Base-by-base conservation (phyloP, 30 jellyfish, hydroid and myxozoan genomes). In the Hydractinia echinata region DNA sequence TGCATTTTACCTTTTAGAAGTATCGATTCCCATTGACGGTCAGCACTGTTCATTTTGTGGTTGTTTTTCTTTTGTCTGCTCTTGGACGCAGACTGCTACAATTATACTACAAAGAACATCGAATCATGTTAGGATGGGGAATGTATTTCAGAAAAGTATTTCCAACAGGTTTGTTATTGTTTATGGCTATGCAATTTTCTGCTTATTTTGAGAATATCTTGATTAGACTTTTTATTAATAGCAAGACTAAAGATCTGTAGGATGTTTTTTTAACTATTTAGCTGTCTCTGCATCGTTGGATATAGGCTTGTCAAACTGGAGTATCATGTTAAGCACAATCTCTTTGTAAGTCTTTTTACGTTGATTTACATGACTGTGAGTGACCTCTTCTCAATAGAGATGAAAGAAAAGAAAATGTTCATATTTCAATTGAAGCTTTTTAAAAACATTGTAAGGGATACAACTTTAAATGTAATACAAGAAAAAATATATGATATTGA, bases 281-380 rank as follows among this genome's bases (percentile, higher is more conserved):
- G 98, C 98, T 4, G 76, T 87, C 6, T 89, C 96, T 82, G 94
- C 95, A 51, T 92, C 98, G 4, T 77, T 92, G 55, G 98, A 92
- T 69, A 92, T 92, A 66, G 98, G 98, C 14, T 72, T 92, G 11
- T 92, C 98, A 61, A 92, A 92, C 77, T 92, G 98, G 98, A 92
- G 98, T 60, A 87, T 92, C 64, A 92, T 92, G 98, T 77, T 92
- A 15, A 92, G 95, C 61, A 92, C 98, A 61, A 96, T 92, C 18
- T 83, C 98, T 10, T 74, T 92, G 98, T 92, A 77, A 84, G 98
- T 83, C 7, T 8, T 5, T 67, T 81, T 21, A 30, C 44, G 44
- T 30, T 30, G 44, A 30, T 30, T 30, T 30, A 30, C 44, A 30
- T 30, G 44, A 30, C 44, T 30, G 2, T 30, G 1, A 30, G 44